Base-by-base conservation (phyloP, 2,888 invertebrate genomes). In the Ctena decussata region DNA sequence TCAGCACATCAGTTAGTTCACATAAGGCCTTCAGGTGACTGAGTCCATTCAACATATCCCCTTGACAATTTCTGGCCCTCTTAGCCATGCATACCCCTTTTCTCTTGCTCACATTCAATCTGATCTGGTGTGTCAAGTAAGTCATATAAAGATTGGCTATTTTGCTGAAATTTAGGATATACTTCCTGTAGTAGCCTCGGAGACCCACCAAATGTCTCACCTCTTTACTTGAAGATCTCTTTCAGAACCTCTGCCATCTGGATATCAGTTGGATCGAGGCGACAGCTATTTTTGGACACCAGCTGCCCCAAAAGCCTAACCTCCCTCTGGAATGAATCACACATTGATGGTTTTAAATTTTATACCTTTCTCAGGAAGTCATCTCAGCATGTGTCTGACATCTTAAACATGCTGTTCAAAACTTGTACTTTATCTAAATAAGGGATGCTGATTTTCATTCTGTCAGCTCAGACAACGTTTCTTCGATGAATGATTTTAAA, bases 371-470 rank as follows among this genome's bases (percentile, higher is more conserved):
- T 70, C 1, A 57, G 12, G 1, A 87, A 27, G n/a, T 0, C 82
- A 27, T n/a, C 75, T 15, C 18, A 90, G 65, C 12, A 91, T 89
- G 24, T n/a, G 24, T 27, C 71, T 65, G 0, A 90, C 44, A 73
- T 89, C 71, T 12, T 77, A 18, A 8, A 86, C 15, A 76, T 91
- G 88, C 65, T 71, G 53, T 85, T 85, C 30, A 77, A 86, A 15
- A 90, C 86, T 15, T 89, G 46, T 6, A 89, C 69, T 71, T 89
- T 82, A 60, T 89, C 89, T 46, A 89, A 65, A 57, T 87, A 89
- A 3, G 89, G 85, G 15, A 87, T 30, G 46, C 84, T 85, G 12
- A 78, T 70, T 5, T 81, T 49, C n/a, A n/a, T 71, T 84, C 82
- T 32, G 83, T 39, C 8, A 84, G 35, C 1, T 60, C 85, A 35